phyloP scores from a whole-genome alignment of 92 coral and sea anemone species.

The Anthopleura xanthogrammica region DNA sequence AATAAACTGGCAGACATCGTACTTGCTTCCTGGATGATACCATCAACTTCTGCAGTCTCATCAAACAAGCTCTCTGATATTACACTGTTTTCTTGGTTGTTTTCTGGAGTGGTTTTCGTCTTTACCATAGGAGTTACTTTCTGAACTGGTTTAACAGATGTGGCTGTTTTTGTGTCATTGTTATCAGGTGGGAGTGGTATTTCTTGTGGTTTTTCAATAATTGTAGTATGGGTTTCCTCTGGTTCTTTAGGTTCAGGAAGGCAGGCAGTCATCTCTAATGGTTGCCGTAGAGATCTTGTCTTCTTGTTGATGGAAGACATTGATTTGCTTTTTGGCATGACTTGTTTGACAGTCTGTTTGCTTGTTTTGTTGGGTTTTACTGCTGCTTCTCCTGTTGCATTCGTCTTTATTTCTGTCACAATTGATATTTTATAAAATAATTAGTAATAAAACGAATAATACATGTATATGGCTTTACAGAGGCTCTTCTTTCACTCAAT shows the following conservation, averaged over 20 bases:
- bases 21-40: no score
- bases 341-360: background rate
- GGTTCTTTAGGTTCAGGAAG: no score
- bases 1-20: conserved; percentile 12
- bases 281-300: background rate
- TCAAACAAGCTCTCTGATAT: background rate
- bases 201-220: no score
- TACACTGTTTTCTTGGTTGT: background rate
- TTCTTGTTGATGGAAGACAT: conserved; percentile 17
- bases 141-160: conserved; percentile 7
- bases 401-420: background rate
- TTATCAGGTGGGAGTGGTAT: background rate
- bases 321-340: conserved; percentile 22
- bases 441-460: background rate
- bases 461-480: no score
- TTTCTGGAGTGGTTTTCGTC: background rate
- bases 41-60: background rate
- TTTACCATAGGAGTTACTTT: conserved; percentile 8
- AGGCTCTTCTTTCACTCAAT: no score
- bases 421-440: background rate
- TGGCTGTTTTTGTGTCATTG: background rate
- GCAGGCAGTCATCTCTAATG: background rate
- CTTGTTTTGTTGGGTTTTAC: background rate
- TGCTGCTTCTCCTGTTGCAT: background rate
- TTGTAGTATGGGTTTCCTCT: background rate